Conservation (phyloP, 2,113 vertebrate genomes). For the Cathartes aura region DNA sequence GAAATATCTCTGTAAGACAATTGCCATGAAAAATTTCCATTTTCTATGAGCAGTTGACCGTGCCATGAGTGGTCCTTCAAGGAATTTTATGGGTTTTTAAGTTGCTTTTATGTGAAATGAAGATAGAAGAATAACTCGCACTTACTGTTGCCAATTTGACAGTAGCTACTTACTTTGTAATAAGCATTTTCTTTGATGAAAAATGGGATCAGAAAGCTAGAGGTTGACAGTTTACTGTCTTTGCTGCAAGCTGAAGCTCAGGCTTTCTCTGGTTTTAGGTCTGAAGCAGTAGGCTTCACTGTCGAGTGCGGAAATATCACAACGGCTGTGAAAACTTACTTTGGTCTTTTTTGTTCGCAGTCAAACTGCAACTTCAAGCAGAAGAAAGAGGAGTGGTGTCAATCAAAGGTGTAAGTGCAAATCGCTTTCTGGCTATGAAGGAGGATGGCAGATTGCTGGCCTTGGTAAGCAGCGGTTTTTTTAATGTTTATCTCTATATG, state of each 20-base stretch:
- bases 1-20: neutral
- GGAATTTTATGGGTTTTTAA: neutral
- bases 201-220: neutral
- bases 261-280: neutral
- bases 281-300: neutral
- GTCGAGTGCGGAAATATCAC: neutral
- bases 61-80: neutral
- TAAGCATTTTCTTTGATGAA: neutral
- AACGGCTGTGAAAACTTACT: neutral
- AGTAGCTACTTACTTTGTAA: neutral
- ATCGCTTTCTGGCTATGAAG: constrained; percentile 96
- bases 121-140: neutral
- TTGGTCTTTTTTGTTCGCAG: constrained; percentile 63
- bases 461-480: constrained; percentile 80
- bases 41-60: rapidly evolving
- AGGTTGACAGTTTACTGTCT: neutral
- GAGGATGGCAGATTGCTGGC: constrained; percentile 91
- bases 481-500: rapidly evolving
- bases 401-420: constrained; percentile 92
- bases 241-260: neutral
- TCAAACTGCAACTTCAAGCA: constrained; percentile 94
- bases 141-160: rapidly evolving
- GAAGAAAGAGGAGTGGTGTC: constrained; percentile 93
- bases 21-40: neutral
- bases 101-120: neutral